Base-by-base conservation (phyloP, 1,140 invertebrate species). In the Arion vulgaris region DNA sequence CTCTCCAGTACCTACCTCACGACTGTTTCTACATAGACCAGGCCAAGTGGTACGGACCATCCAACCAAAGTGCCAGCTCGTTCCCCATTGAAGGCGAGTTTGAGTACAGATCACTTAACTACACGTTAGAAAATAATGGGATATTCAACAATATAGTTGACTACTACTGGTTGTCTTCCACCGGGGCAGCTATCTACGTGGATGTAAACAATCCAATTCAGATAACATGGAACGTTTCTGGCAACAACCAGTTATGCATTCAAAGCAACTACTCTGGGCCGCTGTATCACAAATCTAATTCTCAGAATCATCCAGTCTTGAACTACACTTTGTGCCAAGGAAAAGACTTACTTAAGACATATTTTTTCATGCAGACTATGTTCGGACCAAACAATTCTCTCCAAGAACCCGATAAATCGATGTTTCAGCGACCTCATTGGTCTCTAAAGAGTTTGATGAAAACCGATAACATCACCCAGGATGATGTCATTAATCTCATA, bases 111-210 rank as follows among this genome's bases (percentile, higher is more conserved):
- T 83, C 86, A 26, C 74, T 81, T 5, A 81, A 82, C n/a, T 84
- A 86, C 28, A 82, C 85, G 11, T 57, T 86, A 32, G 78, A 84
- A 53, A 84, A 85, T 32, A 84, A 85, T 41, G 87, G 87, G 1
- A 83, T 87, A 0, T 89, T 90, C 73, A 84, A 85, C 51, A 84
- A 83, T 0, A 88, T 86, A 5, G 77, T 88, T 13, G 89, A 91
- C 77, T 88, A 87, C 39, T 92, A 91, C 77, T 93, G 92, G 92
- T 69, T 93, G 38, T 90, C 91, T 4, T 90, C 91, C n/a, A 66
- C 32, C 0, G 84, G 80, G n/a, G 77, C 89, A 11, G 90, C 88
- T 1, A 87, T 92, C 23, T 76, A 88, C 71, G 89, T 92, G 15
- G 81, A 86, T 75, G 81, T 85, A 13, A 80, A 88, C 75, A 85